Percentiles rank a stretch among this genome's conserved stretches.
Evolutionary conservation across 2,888 invertebrate genomes (phyloP).

Genomic region (Drosophila nr. medialis): DNA sequence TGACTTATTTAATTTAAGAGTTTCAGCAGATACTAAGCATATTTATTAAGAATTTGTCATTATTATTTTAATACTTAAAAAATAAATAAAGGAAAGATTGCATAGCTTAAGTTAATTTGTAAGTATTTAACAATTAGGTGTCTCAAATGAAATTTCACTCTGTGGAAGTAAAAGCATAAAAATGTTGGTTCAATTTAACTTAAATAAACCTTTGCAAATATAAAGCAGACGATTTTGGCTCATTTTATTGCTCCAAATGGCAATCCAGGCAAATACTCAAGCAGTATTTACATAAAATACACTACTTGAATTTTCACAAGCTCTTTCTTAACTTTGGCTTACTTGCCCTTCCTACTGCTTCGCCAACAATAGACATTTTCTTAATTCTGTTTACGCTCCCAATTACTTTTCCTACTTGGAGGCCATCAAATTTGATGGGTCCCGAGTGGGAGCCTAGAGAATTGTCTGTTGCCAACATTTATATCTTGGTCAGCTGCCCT

Average conservation of each 20-base stretch:
- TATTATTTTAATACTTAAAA: neutral
- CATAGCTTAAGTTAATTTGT: neutral
- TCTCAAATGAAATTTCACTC: neutral
- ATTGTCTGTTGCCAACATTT: slow-evolving; percentile 21
- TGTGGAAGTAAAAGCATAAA: neutral
- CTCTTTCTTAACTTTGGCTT: neutral
- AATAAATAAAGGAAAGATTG: neutral
- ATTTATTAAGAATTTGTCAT: neutral
- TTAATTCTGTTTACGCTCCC: slow-evolving; percentile 53
- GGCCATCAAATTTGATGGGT: slow-evolving; percentile 56
- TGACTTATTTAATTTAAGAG: neutral
- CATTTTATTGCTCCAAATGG: neutral
- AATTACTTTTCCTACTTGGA: slow-evolving; percentile 51
- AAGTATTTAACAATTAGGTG: neutral
- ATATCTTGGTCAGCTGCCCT: slow-evolving; percentile 34
- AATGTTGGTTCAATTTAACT: neutral
- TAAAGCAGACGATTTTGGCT: neutral
- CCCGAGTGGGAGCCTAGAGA: slow-evolving; percentile 36
- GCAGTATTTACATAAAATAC: slow-evolving; percentile 29
- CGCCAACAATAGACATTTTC: slow-evolving; percentile 45
- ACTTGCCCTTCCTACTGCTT: neutral
- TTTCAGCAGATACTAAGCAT: neutral
- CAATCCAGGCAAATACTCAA: slow-evolving; percentile 6
- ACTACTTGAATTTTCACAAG: slow-evolving; percentile 3
- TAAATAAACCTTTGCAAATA: neutral